A percentile compares a stretch with the other conserved stretches of the same genome.
Evolutionary conservation across 2,888 invertebrate species (phyloP).

Genomic region (Gisinianus flammeolus): DNA sequence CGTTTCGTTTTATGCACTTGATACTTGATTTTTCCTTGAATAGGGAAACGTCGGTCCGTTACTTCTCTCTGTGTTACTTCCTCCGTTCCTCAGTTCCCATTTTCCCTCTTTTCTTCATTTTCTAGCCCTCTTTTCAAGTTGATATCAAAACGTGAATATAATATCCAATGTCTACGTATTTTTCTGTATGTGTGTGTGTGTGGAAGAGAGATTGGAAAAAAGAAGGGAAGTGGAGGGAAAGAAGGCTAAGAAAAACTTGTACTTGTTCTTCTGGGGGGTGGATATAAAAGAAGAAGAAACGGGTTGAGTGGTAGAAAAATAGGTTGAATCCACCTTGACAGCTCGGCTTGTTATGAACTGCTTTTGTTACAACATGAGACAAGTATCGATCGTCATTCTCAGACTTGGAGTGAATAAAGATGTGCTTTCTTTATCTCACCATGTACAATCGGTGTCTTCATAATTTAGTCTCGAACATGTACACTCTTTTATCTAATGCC

Average conservation of each 20-base stretch:
- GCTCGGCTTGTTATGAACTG: constrained; percentile 42
- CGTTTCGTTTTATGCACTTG: no score
- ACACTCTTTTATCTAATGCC: no score
- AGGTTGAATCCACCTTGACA: constrained; percentile 43
- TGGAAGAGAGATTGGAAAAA: neutral
- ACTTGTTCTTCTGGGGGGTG: neutral
- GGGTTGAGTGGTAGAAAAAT: constrained; percentile 32
- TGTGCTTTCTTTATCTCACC: constrained; percentile 30
- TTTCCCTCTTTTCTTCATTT: neutral
- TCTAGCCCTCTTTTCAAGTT: neutral
- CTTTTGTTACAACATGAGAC: constrained; percentile 40
- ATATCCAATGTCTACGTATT: no score
- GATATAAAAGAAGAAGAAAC: constrained; percentile 2
- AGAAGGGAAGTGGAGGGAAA: no score
- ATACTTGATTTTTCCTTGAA: no score
- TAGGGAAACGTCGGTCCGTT: neutral
- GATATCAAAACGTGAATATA: no score
- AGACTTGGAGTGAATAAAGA: constrained; percentile 40
- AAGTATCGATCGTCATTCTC: constrained; percentile 41
- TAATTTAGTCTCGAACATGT: neutral
- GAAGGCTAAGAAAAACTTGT: no score
- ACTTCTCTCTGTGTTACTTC: neutral
- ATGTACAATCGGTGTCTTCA: constrained; percentile 2
- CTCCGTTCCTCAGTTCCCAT: no score
- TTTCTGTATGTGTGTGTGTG: no score